Conservation (phyloP, 2,888 invertebrate genomes). For the Thymelicus acteon region DNA sequence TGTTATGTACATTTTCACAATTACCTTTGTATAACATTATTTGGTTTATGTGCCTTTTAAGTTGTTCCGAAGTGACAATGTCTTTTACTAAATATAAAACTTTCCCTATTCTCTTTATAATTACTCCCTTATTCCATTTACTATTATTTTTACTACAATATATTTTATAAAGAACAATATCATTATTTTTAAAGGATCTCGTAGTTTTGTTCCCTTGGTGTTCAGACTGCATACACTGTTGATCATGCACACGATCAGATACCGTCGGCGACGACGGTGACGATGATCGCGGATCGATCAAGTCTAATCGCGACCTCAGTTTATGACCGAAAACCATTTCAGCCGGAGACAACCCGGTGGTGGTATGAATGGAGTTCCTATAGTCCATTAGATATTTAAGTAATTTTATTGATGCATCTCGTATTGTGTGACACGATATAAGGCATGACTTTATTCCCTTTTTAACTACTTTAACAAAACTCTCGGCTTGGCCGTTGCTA, state of each 20-base stretch:
- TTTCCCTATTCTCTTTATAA: slow-evolving; percentile 1
- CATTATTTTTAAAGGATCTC: neutral
- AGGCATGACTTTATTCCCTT: slow-evolving; percentile 45
- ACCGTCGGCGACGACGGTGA: slow-evolving; percentile 43
- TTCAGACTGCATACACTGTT: neutral
- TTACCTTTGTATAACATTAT: slow-evolving; percentile 11
- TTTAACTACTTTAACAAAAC: slow-evolving; percentile 47
- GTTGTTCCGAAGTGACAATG: neutral
- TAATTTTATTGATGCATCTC: slow-evolving; percentile 31
- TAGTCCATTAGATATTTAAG: slow-evolving; percentile 46
- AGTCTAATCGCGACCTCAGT: no score
- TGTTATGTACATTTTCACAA: neutral
- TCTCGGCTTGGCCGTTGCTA: no score
- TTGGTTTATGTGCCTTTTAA: slow-evolving; percentile 10
- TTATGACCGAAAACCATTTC: no score
- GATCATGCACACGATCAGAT: slow-evolving; percentile 27
- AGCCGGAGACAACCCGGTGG: no score
- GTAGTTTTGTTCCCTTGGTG: neutral
- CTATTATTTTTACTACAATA: neutral
- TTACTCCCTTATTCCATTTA: slow-evolving; percentile 2
- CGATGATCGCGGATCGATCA: slow-evolving; percentile 38
- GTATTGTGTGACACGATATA: slow-evolving; percentile 16
- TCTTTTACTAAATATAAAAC: slow-evolving; percentile 16
- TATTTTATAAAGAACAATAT: neutral
- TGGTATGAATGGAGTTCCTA: no score